Percentiles rank a stretch among this genome's conserved stretches.
phyloP scores from a whole-genome alignment of 2,113 vertebrate genomes.

The Cricetomys ansorgei region DNA sequence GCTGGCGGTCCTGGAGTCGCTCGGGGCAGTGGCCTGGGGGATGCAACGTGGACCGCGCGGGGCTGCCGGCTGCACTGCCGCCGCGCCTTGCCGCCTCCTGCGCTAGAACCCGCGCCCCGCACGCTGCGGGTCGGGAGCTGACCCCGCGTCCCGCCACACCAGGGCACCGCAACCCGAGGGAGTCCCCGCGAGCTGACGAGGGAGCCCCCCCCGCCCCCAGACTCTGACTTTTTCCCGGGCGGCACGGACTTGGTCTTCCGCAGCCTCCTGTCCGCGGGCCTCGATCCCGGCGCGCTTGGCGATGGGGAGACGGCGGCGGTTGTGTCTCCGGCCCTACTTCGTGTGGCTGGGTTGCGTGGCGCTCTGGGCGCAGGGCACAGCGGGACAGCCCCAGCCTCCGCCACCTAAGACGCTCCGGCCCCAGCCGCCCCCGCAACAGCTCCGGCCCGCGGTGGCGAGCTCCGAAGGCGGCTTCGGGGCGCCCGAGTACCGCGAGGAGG shows the following conservation, averaged over 20 bases:
- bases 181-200: background rate
- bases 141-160: background rate
- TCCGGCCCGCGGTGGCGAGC: slow-evolving; percentile 69
- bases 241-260: background rate
- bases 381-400: slow-evolving; percentile 70
- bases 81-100: slow-evolving; percentile 40
- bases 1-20: slow-evolving; percentile 71
- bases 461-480: slow-evolving; percentile 48
- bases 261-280: slow-evolving; percentile 22
- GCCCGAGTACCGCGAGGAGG: slow-evolving; percentile 78
- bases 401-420: slow-evolving; percentile 64
- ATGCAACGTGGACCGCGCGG: slow-evolving; percentile 80
- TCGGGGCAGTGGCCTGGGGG: slow-evolving; percentile 75
- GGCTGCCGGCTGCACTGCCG: slow-evolving; percentile 40
- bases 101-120: slow-evolving; percentile 48
- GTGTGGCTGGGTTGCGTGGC: slow-evolving; percentile 84
- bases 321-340: slow-evolving; percentile 76
- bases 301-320: slow-evolving; percentile 83
- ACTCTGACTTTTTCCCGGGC: background rate
- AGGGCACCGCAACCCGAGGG: background rate
- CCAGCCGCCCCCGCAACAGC: slow-evolving; percentile 65
- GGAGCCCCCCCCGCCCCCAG: no score
- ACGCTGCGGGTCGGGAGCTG: background rate
- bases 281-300: slow-evolving; percentile 10
- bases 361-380: slow-evolving; percentile 76